These are phyloP conservation scores for Myiagra hebetior DNA, from an alignment of 2,113 vertebrate genomes.

Conservation along the genomic window DNA sequence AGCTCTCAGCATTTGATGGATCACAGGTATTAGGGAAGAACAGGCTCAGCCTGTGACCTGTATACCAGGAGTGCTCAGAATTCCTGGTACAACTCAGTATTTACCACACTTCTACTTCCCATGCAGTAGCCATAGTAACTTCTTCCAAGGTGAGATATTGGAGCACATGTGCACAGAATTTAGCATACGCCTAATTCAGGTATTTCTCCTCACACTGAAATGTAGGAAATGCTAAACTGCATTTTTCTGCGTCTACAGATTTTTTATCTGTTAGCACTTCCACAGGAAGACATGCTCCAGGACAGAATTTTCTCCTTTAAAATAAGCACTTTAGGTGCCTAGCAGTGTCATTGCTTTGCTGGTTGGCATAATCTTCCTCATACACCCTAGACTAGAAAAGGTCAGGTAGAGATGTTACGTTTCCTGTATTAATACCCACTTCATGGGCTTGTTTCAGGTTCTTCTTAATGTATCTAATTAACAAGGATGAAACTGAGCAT, in stretches of 20 bases:
- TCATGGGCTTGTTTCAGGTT: slow-evolving; percentile 79
- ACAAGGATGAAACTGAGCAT: slow-evolving; percentile 99
- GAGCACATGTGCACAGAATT: not conserved
- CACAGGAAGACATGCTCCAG: not conserved
- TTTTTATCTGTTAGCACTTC: not conserved
- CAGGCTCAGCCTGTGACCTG: not conserved
- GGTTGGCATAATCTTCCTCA: not conserved
- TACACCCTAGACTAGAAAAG: not conserved
- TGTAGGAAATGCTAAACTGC: not conserved
- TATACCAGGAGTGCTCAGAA: not conserved
- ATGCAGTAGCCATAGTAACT: not conserved
- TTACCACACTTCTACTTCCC: not conserved
- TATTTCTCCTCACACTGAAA: not conserved
- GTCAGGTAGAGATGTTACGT: not conserved
- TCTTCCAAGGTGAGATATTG: not conserved
- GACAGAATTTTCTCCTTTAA: not conserved
- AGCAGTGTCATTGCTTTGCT: not conserved
- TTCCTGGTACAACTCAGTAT: not conserved
- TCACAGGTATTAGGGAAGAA: not conserved
- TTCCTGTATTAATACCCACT: not conserved
- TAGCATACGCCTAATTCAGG: not conserved
- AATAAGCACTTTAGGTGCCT: not conserved
- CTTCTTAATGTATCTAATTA: slow-evolving; percentile 99
- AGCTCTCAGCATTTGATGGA: not conserved
- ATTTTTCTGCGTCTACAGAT: not conserved